phyloP scores from a whole-genome alignment of 2,797 vertebrate species.

The Spinus pinus region DNA sequence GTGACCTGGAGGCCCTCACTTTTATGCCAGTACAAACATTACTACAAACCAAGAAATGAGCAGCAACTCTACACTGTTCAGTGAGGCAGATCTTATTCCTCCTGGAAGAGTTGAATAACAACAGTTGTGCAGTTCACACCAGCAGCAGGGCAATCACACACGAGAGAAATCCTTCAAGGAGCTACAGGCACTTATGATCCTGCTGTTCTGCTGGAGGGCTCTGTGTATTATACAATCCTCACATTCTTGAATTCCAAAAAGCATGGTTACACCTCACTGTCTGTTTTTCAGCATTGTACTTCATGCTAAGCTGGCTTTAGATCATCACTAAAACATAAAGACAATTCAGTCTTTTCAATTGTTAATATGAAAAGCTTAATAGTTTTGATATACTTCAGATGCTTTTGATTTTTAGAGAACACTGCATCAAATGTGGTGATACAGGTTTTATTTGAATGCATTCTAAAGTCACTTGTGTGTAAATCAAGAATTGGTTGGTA shows the following conservation, averaged over 20 bases:
- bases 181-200: background rate
- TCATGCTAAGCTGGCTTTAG: background rate
- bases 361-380: background rate
- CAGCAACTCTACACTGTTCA: background rate
- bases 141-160: background rate
- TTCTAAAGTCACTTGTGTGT: slow-evolving; percentile 16
- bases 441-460: background rate
- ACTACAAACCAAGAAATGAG: background rate
- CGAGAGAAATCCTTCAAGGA: background rate
- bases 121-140: background rate
- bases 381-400: background rate
- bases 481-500: slow-evolving; percentile 44
- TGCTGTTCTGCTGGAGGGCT: background rate
- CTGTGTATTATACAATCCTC: background rate
- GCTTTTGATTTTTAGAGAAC: slow-evolving; percentile 17
- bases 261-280: background rate
- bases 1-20: background rate
- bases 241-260: background rate
- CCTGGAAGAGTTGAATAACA: background rate
- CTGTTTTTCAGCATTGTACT: background rate
- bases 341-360: background rate
- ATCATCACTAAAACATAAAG: background rate
- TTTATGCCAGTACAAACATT: background rate
- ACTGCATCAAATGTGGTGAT: background rate
- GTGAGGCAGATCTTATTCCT: background rate